A percentile compares a stretch with the other conserved stretches of the same genome.
Evolutionary conservation across 2,797 vertebrate genomes (phyloP).

Genomic region (Apogon hyalosoma): DNA sequence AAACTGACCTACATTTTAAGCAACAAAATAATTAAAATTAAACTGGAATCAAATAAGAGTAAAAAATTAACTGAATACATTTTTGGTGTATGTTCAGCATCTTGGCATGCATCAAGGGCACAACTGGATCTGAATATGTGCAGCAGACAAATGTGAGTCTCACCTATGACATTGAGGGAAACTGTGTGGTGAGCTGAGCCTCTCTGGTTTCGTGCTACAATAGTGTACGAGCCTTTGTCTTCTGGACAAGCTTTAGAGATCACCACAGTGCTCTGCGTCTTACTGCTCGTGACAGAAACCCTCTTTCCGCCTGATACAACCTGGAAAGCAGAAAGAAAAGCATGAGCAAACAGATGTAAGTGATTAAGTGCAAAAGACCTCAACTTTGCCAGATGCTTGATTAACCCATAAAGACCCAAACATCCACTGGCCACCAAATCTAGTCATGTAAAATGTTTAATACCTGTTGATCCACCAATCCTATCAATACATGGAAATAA

Average conservation of each 20-base stretch:
- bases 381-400: background rate
- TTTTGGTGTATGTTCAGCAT: background rate
- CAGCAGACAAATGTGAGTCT: slow-evolving; percentile 1
- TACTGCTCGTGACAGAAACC: slow-evolving; percentile 52
- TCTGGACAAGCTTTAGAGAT: slow-evolving; percentile 63
- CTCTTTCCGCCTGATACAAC: slow-evolving; percentile 59
- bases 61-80: too few relatives aligned
- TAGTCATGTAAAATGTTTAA: too few relatives aligned
- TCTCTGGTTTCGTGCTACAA: slow-evolving; percentile 71
- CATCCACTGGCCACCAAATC: too few relatives aligned
- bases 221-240: slow-evolving; percentile 78
- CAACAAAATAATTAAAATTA: too few relatives aligned
- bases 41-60: too few relatives aligned
- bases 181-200: slow-evolving; percentile 74
- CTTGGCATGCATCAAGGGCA: background rate
- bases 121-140: background rate
- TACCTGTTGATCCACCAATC: too few relatives aligned
- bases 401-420: too few relatives aligned
- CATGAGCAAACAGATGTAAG: background rate
- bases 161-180: slow-evolving; percentile 77
- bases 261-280: slow-evolving; percentile 64
- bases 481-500: too few relatives aligned
- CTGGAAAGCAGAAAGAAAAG: slow-evolving; percentile 43
- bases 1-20: too few relatives aligned
- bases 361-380: background rate